Evolutionary conservation across 2,113 vertebrate genomes (phyloP).

Genomic region (Scophthalmus maximus): DNA sequence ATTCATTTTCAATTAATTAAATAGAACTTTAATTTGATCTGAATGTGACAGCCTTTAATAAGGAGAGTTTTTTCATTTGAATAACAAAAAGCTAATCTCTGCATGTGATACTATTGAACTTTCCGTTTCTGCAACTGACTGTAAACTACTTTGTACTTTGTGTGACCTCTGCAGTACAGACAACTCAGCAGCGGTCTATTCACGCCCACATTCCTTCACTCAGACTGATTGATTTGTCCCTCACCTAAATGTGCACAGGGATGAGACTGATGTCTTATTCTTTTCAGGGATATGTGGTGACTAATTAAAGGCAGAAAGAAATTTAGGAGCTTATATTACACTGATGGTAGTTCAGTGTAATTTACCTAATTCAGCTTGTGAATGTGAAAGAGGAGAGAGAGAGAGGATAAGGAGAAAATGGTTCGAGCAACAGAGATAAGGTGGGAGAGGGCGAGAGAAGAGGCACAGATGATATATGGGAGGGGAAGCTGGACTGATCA

Average conservation of each 20-base stretch:
- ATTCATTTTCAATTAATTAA: background rate
- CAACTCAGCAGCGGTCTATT: conserved; percentile 14
- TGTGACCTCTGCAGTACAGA: conserved; percentile 27
- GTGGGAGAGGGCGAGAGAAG: background rate
- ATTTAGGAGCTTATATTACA: conserved; percentile 32
- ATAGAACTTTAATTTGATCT: background rate
- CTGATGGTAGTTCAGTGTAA: conserved; percentile 49
- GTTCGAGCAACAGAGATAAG: conserved; percentile 4
- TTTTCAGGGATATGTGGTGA: conserved; percentile 24
- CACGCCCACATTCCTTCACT: conserved; percentile 27
- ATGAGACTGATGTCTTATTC: conserved; percentile 39
- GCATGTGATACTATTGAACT: background rate
- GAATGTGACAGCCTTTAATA: background rate
- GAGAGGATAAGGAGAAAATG: background rate
- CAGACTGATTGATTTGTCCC: conserved; percentile 38
- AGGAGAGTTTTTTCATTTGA: background rate
- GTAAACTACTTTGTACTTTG: conserved; percentile 16
- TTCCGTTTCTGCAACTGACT: conserved; percentile 9
- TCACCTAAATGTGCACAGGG: conserved; percentile 6
- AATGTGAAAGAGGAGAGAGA: conserved; percentile 3
- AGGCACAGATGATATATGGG: conserved; percentile 18
- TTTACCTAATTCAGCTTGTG: conserved; percentile 60
- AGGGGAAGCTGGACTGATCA: conserved; percentile 34
- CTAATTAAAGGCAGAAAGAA: conserved; percentile 48
- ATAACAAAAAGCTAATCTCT: too few species aligned